Percentiles rank a stretch among this genome's conserved stretches.
Evolutionary conservation across 2,113 vertebrate genomes (phyloP).

Genomic region (Falco punctatus): DNA sequence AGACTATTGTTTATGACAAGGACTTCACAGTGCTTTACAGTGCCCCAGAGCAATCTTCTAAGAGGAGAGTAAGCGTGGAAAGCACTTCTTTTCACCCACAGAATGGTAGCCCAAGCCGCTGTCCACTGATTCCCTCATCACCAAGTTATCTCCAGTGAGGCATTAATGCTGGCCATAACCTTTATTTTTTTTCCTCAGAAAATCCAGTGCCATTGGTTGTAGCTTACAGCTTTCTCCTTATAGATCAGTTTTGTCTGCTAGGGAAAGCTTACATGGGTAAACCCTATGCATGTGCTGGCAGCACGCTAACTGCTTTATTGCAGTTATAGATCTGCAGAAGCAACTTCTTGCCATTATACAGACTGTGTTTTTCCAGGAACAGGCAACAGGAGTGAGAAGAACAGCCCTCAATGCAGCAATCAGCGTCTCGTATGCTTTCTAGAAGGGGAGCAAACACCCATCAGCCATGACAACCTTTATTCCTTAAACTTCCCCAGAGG

Average conservation of each 20-base stretch:
- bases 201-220: not conserved
- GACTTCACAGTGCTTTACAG: not conserved
- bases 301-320: not conserved
- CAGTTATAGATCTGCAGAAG: not conserved
- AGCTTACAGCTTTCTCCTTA: not conserved
- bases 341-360: not conserved
- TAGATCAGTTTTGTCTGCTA: not conserved
- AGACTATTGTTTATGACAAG: not conserved
- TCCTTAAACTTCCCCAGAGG: not conserved
- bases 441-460: not conserved
- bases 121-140: not conserved
- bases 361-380: not conserved
- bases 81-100: not conserved
- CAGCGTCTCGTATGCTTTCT: fast-evolving
- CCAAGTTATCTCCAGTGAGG: not conserved
- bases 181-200: not conserved
- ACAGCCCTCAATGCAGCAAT: not conserved
- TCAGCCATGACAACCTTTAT: not conserved
- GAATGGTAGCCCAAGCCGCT: not conserved
- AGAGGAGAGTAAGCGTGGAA: not conserved
- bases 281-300: not conserved
- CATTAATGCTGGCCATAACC: not conserved
- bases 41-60: not conserved
- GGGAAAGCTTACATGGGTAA: not conserved
- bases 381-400: not conserved